A percentile compares a stretch with the other conserved stretches of the same genome.
Evolutionary conservation across 2,113 vertebrate species (phyloP).

Genomic region (Laticauda laticaudata): DNA sequence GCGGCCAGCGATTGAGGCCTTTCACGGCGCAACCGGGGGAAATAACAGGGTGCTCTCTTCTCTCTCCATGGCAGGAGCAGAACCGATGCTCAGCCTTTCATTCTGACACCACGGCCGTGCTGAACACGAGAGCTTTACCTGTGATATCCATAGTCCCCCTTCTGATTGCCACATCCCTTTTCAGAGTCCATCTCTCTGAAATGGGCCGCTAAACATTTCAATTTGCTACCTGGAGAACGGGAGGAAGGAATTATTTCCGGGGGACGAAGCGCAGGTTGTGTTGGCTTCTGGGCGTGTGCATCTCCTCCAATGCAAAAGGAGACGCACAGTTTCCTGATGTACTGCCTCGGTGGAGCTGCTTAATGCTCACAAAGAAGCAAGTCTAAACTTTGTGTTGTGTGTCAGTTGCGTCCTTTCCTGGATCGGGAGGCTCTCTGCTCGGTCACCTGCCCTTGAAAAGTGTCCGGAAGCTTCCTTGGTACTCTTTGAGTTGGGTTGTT

Average conservation of each 20-base stretch:
- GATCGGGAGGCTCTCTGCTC: no score
- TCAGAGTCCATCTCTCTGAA: conserved; percentile 67
- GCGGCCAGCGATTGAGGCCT: conserved; percentile 77
- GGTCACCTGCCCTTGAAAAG: no score
- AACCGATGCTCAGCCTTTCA: conserved; percentile 75
- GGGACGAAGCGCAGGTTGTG: conserved; percentile 38
- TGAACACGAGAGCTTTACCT: conserved; percentile 47
- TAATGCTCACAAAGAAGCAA: neutral
- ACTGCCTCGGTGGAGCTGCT: neutral
- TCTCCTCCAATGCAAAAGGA: conserved; percentile 33
- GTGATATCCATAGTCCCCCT: conserved; percentile 56
- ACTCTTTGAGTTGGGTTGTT: no score
- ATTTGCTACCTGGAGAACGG: conserved; percentile 68
- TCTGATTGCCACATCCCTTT: conserved; percentile 67
- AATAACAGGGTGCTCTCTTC: conserved; percentile 77
- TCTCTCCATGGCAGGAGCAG: conserved; percentile 67
- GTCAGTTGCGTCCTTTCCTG: neutral
- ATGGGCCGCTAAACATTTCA: conserved; percentile 70
- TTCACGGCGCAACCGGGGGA: conserved; percentile 67
- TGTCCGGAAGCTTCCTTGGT: no score
- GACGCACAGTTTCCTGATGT: neutral
- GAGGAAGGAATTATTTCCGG: conserved; percentile 47
- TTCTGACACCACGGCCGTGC: conserved; percentile 51
- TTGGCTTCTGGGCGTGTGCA: conserved; percentile 33
- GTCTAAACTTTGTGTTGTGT: neutral